Conservation (phyloP, 1,140 invertebrate species). For the Heliconius eleuchia region DNA sequence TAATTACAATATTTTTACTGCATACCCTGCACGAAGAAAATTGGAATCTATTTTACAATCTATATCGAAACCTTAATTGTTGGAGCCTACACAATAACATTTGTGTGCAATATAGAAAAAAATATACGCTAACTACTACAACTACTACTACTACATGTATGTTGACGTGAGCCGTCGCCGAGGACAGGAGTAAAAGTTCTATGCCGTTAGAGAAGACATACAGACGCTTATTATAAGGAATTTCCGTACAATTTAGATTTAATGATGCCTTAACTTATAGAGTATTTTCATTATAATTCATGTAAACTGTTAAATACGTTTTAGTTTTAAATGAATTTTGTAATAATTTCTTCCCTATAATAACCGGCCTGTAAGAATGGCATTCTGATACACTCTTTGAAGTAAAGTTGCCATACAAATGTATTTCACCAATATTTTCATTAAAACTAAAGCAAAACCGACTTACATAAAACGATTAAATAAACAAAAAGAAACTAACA, state of each 20-base stretch:
- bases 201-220: background rate
- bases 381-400: background rate
- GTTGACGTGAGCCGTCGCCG: background rate
- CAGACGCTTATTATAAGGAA: conserved; percentile 12
- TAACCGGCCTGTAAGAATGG: background rate
- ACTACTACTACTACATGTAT: conserved; percentile 35
- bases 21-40: conserved; percentile 78
- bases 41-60: conserved; percentile 69
- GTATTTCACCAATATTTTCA: background rate
- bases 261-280: background rate
- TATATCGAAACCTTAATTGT: conserved; percentile 54
- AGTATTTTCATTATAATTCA: background rate
- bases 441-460: background rate
- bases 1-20: conserved; percentile 40
- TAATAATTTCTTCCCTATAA: background rate
- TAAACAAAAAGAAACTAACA: conserved; percentile 8
- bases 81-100: conserved; percentile 42
- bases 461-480: conserved; percentile 28
- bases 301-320: background rate
- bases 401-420: background rate
- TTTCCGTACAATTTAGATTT: background rate
- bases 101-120: conserved; percentile 40
- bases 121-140: conserved; percentile 45
- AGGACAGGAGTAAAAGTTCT: background rate
- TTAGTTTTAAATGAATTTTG: background rate